Evolutionary conservation across 2,888 invertebrate species (phyloP), one percentile per base, ranked within the genome.

Genomic region (Lacanobia wlatinum): DNA sequence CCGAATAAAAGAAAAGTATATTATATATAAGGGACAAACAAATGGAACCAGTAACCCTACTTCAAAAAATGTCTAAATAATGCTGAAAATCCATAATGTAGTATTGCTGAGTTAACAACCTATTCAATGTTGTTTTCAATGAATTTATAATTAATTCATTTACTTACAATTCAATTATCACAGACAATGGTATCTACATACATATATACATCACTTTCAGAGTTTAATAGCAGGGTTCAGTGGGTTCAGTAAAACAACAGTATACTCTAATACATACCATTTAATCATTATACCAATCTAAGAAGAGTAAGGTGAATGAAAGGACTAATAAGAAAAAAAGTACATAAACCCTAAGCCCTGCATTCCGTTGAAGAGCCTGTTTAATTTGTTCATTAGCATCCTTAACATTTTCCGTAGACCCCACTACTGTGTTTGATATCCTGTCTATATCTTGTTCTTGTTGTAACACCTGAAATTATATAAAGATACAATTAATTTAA

Each of bases 241-340:
- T 34, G 18, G 28, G 9, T 43, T 43, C 4, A 50, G n/a, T 34
- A 52, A 76, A 64, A 68, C 48, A 53, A 55, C 12, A 52, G 21
- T 38, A 28, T 43, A 55, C 56, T 58, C 14, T 52, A 73, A 38
- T 46, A 43, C 8, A 55, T 38, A 69, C 23, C 28, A 70, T 92
- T 94, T 94, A 96, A 86, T 98, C 98, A 97, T 99, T 99, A 93
- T 99, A 99, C 99, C 99, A 99, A 96, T 99, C 99, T 67, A 99
- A 96, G 94, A 99, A 99, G 14, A 99, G 96, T 66, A 99, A 96
- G 28, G 99, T 98, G 92, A 99, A 99, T 53, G 99, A 99, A 97
- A 99, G 98, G 53, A 99, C 99, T 84, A 99, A 96, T 69, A 99
- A 96, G 92, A 99, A 99, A 95, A 99, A 99, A 43, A 99, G 95